phyloP scores from a whole-genome alignment of 2,113 vertebrate species.

The Oryzias woworae region DNA sequence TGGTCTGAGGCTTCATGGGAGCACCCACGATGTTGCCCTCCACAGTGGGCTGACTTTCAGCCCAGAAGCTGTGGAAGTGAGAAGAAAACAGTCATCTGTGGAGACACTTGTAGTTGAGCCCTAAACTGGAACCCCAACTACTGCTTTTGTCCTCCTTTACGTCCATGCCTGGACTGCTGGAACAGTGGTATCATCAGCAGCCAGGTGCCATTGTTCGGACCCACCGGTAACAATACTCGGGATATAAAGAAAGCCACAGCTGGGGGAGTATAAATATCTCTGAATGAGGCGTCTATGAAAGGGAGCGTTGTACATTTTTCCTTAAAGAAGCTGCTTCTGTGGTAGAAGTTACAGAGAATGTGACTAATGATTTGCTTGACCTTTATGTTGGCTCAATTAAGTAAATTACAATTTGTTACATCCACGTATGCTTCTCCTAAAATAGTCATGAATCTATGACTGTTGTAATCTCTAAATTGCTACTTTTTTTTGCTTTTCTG shows the following conservation, averaged over 20 bases:
- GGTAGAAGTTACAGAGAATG: too few species aligned
- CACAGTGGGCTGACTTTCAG: constrained; percentile 35
- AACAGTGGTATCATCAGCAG: constrained; percentile 17
- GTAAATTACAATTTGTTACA: constrained; percentile 2
- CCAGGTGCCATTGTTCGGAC: constrained; percentile 32
- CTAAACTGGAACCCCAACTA: constrained; percentile 44
- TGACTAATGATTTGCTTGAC: neutral
- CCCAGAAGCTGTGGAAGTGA: constrained; percentile 21
- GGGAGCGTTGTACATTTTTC: neutral
- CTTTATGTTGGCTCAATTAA: neutral
- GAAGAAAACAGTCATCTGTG: constrained; percentile 15
- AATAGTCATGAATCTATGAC: too few species aligned
- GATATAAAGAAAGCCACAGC: constrained; percentile 39
- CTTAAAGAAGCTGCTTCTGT: too few species aligned
- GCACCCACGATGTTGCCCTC: neutral
- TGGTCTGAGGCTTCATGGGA: constrained; percentile 26
- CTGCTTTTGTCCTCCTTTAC: constrained; percentile 40
- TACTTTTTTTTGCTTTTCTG: too few species aligned
- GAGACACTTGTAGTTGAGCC: neutral
- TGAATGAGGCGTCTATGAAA: neutral
- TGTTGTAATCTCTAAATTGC: too few species aligned
- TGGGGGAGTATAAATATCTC: constrained; percentile 36
- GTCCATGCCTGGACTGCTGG: constrained; percentile 12
- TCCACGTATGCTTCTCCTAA: neutral
- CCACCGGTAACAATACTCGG: constrained; percentile 23